Base-by-base conservation (phyloP, 2,113 vertebrate species). In the Lucifuga dentata region DNA sequence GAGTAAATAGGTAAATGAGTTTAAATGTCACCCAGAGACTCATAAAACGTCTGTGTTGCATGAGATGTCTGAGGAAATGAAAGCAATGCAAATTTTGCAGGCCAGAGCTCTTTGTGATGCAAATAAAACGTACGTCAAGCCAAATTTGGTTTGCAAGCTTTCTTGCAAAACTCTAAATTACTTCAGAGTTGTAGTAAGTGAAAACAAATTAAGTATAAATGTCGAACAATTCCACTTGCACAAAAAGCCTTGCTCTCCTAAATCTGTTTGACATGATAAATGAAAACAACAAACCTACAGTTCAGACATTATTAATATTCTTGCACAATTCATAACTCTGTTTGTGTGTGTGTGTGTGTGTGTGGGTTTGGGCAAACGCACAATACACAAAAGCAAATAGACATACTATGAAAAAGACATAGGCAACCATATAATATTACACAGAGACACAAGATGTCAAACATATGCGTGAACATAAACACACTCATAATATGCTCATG, bases 191-290 rank as follows among this genome's bases (percentile, higher is more conserved):
- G 64, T 65, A 33, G 70, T 26, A 76, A 60, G 33, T 55, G 68
- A 57, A 51, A 65, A 75, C 65, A 71, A 68, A 76, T 68, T 64
- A 79, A 51, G 57, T 48, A 45, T 53, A 65, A 70, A 64, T 26
- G 56, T 38, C 56, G 23, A 59, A 58, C 63, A 49, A 50, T 60
- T 64, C 16, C 51, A 52, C 53, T 63, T 36, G 15, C 9, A 11
- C 46, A 58, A 70, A 53, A 39, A 40, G 43, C 32, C 2, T 48
- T 24, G 8, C 52, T 51, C 32, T n/a, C 12, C 20, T 67, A 64
- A 68, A 74, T 73, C 53, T 50, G 50, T 46, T 74, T 46, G 49
- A 77, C 57, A 71, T 19, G 0, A 29, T 45, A 38, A 85, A 57
- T 38, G 23, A 69, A 73, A 73, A 68, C 40, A 76, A 83, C 56